Evolutionary conservation across 2,113 vertebrate species (phyloP).

Genomic region (Passer domesticus): DNA sequence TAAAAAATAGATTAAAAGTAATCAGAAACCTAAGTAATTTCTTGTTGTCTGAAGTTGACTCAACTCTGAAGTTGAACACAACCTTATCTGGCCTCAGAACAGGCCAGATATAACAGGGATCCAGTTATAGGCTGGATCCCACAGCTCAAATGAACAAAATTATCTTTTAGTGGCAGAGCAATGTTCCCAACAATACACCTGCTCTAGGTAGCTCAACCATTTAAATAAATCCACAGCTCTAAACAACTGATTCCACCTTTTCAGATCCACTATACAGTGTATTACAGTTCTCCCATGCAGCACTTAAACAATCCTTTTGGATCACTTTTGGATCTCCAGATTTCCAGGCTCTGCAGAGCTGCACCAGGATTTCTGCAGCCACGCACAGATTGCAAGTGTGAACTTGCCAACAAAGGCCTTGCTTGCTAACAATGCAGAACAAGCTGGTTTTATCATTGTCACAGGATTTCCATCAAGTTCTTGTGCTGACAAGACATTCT

Average conservation of each 20-base stretch:
- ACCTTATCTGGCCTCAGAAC: not conserved
- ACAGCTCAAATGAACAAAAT: not conserved
- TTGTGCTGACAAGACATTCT: conserved; percentile 28
- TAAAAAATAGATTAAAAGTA: not conserved
- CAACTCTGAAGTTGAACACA: not conserved
- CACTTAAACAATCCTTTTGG: not conserved
- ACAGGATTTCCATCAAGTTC: conserved; percentile 29
- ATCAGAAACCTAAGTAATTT: not conserved
- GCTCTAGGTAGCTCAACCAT: not conserved
- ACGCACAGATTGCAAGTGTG: not conserved
- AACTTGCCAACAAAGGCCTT: not conserved
- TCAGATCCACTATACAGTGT: accelerated
- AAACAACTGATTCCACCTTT: not conserved
- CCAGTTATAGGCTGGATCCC: not conserved
- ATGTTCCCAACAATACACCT: not conserved
- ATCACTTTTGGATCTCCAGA: not conserved
- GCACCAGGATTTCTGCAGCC: not conserved
- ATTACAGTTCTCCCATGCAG: not conserved
- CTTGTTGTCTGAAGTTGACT: not conserved
- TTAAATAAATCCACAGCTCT: not conserved
- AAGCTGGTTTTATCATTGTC: conserved; percentile 5
- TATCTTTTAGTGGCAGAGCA: not conserved
- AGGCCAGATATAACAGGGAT: not conserved
- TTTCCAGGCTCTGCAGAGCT: not conserved
- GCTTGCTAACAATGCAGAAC: not conserved